phyloP scores from a whole-genome alignment of 2,113 vertebrate genomes.

The Limnothrissa miodon region DNA sequence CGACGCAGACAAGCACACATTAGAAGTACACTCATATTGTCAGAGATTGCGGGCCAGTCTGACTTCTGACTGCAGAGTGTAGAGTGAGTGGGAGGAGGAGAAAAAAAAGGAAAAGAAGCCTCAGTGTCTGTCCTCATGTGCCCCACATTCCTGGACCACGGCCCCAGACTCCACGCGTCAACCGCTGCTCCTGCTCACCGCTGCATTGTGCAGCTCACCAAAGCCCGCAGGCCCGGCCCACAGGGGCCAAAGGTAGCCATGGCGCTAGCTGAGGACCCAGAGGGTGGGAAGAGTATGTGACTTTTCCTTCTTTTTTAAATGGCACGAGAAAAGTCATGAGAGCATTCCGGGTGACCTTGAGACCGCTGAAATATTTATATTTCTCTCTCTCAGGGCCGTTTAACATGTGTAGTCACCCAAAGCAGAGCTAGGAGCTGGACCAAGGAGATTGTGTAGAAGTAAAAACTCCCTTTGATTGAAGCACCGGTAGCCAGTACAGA shows the following conservation, averaged over 20 bases:
- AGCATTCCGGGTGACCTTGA: background rate
- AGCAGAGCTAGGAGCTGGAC: background rate
- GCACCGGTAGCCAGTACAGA: no score
- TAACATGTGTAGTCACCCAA: background rate
- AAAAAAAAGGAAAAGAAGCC: background rate
- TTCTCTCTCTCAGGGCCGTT: background rate
- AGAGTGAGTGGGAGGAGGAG: background rate
- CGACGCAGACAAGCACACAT: background rate
- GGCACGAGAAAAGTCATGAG: background rate
- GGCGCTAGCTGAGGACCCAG: background rate
- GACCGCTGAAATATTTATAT: background rate
- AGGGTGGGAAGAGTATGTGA: background rate
- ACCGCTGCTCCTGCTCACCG: background rate
- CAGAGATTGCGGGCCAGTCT: background rate
- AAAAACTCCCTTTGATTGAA: no score
- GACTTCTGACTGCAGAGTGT: no score
- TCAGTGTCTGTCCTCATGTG: background rate
- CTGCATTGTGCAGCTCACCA: background rate
- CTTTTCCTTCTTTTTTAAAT: background rate
- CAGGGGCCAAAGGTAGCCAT: background rate
- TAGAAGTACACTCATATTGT: background rate
- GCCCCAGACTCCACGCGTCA: conserved; percentile 2
- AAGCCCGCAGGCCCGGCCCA: background rate
- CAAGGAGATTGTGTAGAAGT: no score
- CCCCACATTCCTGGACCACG: background rate